phyloP scores from a whole-genome alignment of 1,140 invertebrate species.

The Pseudomyrmex cubaensis region DNA sequence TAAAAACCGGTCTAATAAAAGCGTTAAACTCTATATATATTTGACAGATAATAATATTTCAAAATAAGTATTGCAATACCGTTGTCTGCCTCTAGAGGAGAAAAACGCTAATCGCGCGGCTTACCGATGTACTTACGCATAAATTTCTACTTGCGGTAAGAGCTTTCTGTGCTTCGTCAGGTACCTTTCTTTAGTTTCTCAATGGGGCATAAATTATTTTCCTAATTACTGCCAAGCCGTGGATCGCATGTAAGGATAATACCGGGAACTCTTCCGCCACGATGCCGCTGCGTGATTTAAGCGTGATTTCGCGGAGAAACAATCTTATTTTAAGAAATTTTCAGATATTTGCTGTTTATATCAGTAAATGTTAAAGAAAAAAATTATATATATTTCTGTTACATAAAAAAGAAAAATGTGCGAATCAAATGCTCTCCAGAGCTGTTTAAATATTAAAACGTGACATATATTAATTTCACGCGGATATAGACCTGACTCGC shows the following conservation, averaged over 20 bases:
- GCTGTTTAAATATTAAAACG: slow-evolving; percentile 37
- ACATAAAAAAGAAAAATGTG: not conserved
- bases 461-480: slow-evolving; percentile 9
- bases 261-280: slow-evolving; percentile 29
- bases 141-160: slow-evolving; percentile 60
- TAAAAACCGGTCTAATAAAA: not conserved
- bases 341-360: not conserved
- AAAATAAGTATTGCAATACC: not conserved
- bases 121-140: slow-evolving; percentile 55
- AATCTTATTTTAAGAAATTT: slow-evolving; percentile 14
- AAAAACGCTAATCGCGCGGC: slow-evolving; percentile 48
- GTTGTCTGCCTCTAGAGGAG: not conserved
- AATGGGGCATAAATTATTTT: slow-evolving; percentile 61
- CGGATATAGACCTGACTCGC: not conserved
- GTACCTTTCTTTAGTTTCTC: slow-evolving; percentile 51
- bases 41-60: slow-evolving; percentile 1
- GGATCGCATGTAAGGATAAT: slow-evolving; percentile 46
- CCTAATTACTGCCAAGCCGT: slow-evolving; percentile 56
- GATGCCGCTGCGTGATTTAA: slow-evolving; percentile 21
- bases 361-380: not conserved
- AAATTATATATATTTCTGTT: not conserved
- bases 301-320: slow-evolving; percentile 17
- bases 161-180: slow-evolving; percentile 45
- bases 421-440: not conserved
- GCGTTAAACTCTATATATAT: not conserved